Evolutionary conservation across 2,888 invertebrate species (phyloP), one percentile per base, ranked within the genome.

Genomic region (Limnephilus marmoratus): DNA sequence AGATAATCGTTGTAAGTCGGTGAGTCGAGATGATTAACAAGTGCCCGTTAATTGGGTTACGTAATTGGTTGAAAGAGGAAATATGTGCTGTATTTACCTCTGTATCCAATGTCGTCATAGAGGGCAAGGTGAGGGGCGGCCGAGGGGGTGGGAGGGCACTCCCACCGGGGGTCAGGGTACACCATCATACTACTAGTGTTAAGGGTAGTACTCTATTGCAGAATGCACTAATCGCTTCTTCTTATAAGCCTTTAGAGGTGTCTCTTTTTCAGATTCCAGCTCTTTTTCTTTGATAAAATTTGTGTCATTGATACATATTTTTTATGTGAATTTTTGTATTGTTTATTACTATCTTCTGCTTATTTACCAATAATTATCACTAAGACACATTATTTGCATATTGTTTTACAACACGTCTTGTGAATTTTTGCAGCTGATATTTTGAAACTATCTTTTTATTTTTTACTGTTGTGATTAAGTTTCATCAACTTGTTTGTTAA

Each of bases 91-190:
- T 95, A 95, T 96, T 96, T 96, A 97, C 97, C 97, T 96, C 97
- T 95, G 95, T 97, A 97, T 95, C 95, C 95, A 93, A 97, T 96
- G 96, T 97, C 97, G 95, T 97, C 97, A 96, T 97, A 97, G 95
- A 97, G 96, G 95, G 97, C 97, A 94, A 97, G 96, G 96, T 97
- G 96, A 94, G 97, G 96, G 94, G 96, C 95, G 95, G 96, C 96
- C 96, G 96, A 95, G 95, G 97, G 96, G 96, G 96, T 95, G 96
- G 96, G 96, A 96, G 96, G 96, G 96, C 97, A 96, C 96, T 93
- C 96, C 96, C 96, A 96, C 95, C 96, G 96, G 94, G 97, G 96
- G 95, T 97, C 97, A 94, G 97, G 97, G 95, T 97, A 97, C 95
- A 97, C 97, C 97, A 97, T 97, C 95, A 95, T 95, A 89, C 15